Evolutionary conservation across 2,797 vertebrate species (phyloP).

Genomic region (Remorina albescens): DNA sequence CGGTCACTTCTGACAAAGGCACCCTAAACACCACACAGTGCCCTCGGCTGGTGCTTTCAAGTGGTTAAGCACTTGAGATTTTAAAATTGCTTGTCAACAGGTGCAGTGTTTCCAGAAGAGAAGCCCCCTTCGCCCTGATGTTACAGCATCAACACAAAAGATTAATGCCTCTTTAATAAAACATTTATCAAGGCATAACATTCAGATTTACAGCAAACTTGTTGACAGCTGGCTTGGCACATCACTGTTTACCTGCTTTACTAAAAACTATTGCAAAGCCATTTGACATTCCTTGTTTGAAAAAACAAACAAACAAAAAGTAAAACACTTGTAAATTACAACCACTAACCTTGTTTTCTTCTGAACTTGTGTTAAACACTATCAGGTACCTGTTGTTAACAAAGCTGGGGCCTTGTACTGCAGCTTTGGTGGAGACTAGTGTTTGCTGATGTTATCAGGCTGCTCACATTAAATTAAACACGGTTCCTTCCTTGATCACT

Average conservation of each 20-base stretch:
- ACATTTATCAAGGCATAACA: not conserved
- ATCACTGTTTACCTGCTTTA: slow-evolving; percentile 1
- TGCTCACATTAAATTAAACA: slow-evolving; percentile 37
- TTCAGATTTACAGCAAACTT: slow-evolving; percentile 50
- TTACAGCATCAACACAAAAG: slow-evolving; percentile 31
- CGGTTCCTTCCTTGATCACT: slow-evolving; percentile 18
- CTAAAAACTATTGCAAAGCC: not conserved
- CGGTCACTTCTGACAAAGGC: slow-evolving; percentile 52
- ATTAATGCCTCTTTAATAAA: slow-evolving; percentile 21
- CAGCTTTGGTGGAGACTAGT: slow-evolving; percentile 43
- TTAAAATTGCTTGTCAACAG: slow-evolving; percentile 33
- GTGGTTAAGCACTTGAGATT: slow-evolving; percentile 27
- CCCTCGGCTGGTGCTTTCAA: slow-evolving; percentile 32
- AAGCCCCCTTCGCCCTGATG: not conserved
- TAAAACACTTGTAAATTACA: not conserved
- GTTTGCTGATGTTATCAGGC: slow-evolving; percentile 63
- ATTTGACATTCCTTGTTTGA: slow-evolving; percentile 6
- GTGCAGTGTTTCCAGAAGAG: slow-evolving; percentile 21
- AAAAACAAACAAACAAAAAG: not conserved
- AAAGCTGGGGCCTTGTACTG: slow-evolving; percentile 45
- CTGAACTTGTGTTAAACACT: slow-evolving; percentile 25
- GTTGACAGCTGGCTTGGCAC: slow-evolving; percentile 34
- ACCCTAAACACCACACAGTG: slow-evolving; percentile 35
- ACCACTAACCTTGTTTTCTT: slow-evolving; percentile 4
- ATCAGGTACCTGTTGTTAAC: slow-evolving; percentile 64